Evolutionary conservation across 1,140 invertebrate genomes (phyloP), one percentile per base, ranked within the genome.

Genomic region (Phymastichus coffea): DNA sequence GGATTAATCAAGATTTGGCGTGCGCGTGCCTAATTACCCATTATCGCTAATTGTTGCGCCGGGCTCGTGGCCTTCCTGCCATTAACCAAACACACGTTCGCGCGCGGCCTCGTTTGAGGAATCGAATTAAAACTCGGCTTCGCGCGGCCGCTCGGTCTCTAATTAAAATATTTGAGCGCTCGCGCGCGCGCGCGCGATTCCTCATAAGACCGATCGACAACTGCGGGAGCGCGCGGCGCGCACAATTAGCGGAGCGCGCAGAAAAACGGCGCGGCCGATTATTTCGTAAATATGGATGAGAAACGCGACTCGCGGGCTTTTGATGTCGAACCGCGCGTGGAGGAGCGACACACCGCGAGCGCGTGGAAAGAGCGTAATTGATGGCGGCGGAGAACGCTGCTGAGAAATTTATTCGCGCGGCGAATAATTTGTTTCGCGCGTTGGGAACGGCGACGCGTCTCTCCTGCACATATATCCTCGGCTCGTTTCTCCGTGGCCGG

Each of bases 41-140:
- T 66, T 64, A 61, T 38, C 64, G 37, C 48, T 61, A 66, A 64
- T 66, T 62, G 62, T 64, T 61, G 46, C 58, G 58, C 56, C 17
- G 37, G 37, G 49, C 62, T 23, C 35, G 53, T 60, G 37, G 41
- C 52, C 44, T 63, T 57, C 49, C 64, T 63, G 57, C 41, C 47
- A 65, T 67, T 67, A 58, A 55, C 26, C 37, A 22, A 37, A 23
- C n/a, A n/a, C n/a, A n/a, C n/a, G n/a, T n/a, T n/a, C n/a, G 28
- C 12, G 28, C 6, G 28, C 6, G 28, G 28, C 12, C 28, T 6
- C 28, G 28, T 33, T 33, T 33, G 12, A 7, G 12, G 22, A 60
- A 54, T 54, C 57, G 44, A 60, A 60, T 60, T 60, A 60, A 41
- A 51, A 37, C 53, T 28, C 58, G 40, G 26, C 22, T 46, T 48